A percentile compares a stretch with the other conserved stretches of the same genome.
phyloP scores from a whole-genome alignment of 2,113 vertebrate species.

The Stictonetta naevosa region DNA sequence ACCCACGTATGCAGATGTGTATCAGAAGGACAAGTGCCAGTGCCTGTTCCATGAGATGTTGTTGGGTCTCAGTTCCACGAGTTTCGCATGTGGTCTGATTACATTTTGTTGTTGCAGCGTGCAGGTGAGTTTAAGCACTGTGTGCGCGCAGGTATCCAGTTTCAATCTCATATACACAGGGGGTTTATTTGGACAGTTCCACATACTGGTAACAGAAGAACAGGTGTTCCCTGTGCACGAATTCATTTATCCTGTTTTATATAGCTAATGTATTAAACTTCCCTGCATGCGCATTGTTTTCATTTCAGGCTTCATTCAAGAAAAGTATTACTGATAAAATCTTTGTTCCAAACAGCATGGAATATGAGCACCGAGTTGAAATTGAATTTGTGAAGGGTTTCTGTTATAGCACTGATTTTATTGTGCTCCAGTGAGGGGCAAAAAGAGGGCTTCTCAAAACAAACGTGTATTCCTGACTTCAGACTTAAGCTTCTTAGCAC shows the following conservation, averaged over 20 bases:
- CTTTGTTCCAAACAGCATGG: not conserved
- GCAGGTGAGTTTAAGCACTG: not conserved
- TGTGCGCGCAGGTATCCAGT: not conserved
- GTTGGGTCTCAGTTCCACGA: not conserved
- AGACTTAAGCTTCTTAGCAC: not conserved
- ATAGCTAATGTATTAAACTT: not conserved
- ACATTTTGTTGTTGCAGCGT: not conserved
- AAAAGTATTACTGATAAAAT: conserved; percentile 39
- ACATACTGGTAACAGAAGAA: not conserved
- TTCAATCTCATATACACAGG: not conserved
- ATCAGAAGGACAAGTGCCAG: not conserved
- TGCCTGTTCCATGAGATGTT: not conserved
- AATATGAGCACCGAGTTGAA: not conserved
- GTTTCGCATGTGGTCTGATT: not conserved
- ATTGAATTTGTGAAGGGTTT: not conserved
- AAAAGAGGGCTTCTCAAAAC: not conserved
- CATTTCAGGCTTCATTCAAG: conserved; percentile 21
- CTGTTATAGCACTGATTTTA: not conserved
- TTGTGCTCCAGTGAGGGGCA: not conserved
- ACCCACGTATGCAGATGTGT: fast-evolving
- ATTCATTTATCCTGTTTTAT: not conserved
- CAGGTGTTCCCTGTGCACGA: not conserved
- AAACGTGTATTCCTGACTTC: not conserved
- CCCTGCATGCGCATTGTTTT: not conserved
- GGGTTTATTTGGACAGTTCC: not conserved